Evolutionary conservation across 2,888 invertebrate genomes (phyloP), one percentile per base, ranked within the genome.

Genomic region (Pandemis heparana): DNA sequence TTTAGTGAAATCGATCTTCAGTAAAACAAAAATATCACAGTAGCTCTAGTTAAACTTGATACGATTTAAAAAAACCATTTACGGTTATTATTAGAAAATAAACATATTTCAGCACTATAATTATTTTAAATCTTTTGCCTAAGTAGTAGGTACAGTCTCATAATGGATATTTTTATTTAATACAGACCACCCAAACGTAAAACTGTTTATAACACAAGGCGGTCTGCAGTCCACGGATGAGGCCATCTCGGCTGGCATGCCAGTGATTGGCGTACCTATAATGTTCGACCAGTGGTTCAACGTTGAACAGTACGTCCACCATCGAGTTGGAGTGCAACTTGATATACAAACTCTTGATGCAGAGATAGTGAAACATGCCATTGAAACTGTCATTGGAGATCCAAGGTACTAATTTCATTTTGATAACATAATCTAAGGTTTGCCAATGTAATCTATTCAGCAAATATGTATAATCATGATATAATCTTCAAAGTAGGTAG

Each of bases 131-230:
- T 32, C 23, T 32, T 32, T 32, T 32, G 4, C 4, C 23, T 32
- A 41, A 9, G 9, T 9, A 32, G 23, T 41, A 5, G 14, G 5
- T 14, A 1, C 1, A 48, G 1, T 48, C 23, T 32, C 23, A 4
- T 48, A n/a, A 14, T 48, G 5, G 0, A 48, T 1, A 7, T 41
- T 18, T 18, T 18, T 53, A 8, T 5, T 14, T n/a, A 39, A 10
- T 75, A 4, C 23, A 88, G 87, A 71, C 41, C 94, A 94, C 78
- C 87, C 87, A 14, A 94, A 94, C 66, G 75, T 94, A 0, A 94
- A 92, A 75, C 69, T 92, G 1, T 94, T 94, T 69, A 88, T 94
- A 59, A 91, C 90, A 0, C 94, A 94, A 85, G 92, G 91, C 63
- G 94, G 94, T 2, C 76, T 91, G 1, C 92, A 93, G 68, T 93